A percentile compares a stretch with the other conserved stretches of the same genome.
phyloP scores from a whole-genome alignment of 2,113 vertebrate genomes.

The Takifugu bimaculatus region DNA sequence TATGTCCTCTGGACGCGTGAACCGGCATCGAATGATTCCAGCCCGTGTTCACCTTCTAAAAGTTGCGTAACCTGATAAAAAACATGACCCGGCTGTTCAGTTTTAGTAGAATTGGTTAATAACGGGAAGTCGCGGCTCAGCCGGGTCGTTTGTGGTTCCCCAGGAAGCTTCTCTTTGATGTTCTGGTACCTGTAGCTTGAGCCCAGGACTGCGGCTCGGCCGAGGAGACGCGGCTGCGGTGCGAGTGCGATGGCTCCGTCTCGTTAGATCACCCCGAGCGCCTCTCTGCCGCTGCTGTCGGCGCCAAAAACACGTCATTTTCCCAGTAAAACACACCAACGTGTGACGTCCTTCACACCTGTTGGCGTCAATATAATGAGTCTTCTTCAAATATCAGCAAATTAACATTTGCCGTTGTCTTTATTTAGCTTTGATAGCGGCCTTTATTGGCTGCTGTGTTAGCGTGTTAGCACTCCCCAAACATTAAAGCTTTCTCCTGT shows the following conservation, averaged over 20 bases:
- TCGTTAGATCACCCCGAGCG: constrained; percentile 45
- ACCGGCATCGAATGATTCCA: too few relatives aligned
- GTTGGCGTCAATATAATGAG: constrained; percentile 1
- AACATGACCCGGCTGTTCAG: background rate
- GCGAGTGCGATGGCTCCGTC: constrained; percentile 50
- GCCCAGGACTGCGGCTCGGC: constrained; percentile 6
- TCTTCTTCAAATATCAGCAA: too few relatives aligned
- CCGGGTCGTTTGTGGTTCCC: too few relatives aligned
- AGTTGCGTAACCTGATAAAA: background rate
- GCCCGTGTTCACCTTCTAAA: too few relatives aligned
- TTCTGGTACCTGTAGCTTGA: background rate
- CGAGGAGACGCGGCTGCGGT: constrained; percentile 26
- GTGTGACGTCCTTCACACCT: constrained; percentile 24
- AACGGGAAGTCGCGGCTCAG: background rate
- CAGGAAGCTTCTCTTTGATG: too few relatives aligned
- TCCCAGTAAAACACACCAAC: background rate
- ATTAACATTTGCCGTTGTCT: background rate
- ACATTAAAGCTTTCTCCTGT: too few relatives aligned
- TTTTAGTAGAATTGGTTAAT: too few relatives aligned
- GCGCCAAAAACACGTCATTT: constrained; percentile 6
- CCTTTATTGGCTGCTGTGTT: too few relatives aligned
- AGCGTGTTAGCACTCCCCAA: too few relatives aligned
- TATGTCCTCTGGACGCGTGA: too few relatives aligned
- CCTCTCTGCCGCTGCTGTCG: constrained; percentile 20
- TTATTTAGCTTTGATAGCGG: background rate